phyloP scores from a whole-genome alignment of 2,113 vertebrate species.

The Semicossyphus pulcher region DNA sequence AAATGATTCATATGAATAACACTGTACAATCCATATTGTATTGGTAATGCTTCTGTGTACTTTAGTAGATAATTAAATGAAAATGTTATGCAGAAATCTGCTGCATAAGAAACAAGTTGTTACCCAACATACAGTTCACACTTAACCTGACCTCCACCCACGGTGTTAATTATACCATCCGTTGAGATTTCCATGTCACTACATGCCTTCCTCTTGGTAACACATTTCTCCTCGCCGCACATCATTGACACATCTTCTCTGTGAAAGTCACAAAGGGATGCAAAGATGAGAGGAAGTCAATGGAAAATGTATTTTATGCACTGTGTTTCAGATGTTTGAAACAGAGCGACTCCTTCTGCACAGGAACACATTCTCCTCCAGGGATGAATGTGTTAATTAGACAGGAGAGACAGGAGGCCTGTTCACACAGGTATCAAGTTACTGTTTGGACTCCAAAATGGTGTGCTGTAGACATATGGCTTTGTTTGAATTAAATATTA shows the following conservation, averaged over 20 bases:
- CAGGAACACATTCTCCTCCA: neutral
- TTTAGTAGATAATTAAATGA: constrained; percentile 1
- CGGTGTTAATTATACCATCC: neutral
- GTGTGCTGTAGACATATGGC: neutral
- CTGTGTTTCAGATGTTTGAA: neutral
- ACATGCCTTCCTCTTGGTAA: constrained; percentile 13
- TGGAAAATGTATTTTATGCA: constrained; percentile 1
- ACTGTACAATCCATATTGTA: too few relatives aligned
- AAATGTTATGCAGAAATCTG: neutral
- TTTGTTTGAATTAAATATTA: neutral
- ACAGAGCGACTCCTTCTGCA: neutral
- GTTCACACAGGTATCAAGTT: neutral
- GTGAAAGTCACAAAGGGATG: constrained; percentile 21
- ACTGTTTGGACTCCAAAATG: neutral
- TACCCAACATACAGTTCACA: neutral
- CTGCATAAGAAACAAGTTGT: neutral
- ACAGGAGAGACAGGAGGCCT: neutral
- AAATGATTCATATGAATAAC: too few relatives aligned
- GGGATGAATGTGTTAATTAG: neutral
- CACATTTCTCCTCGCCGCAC: constrained; percentile 1
- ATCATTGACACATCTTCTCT: constrained; percentile 10
- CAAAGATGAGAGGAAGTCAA: neutral
- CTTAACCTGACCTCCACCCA: constrained; percentile 12
- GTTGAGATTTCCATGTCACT: constrained; percentile 6
- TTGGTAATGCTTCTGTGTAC: neutral